Conservation (phyloP, 2,797 vertebrate species). For the Pangasius djambal region DNA sequence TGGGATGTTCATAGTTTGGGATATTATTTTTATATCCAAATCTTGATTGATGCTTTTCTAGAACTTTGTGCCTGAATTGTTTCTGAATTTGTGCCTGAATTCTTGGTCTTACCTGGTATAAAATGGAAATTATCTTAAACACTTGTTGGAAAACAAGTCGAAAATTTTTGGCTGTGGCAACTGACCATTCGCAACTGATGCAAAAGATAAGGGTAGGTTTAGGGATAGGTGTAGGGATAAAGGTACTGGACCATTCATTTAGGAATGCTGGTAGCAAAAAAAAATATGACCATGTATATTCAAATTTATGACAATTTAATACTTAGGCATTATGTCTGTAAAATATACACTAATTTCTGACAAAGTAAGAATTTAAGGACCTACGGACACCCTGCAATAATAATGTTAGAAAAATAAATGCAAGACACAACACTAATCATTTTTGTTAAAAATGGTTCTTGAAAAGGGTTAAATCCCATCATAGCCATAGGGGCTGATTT, state of each 20-base stretch:
- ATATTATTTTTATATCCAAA: not conserved
- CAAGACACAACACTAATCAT: conserved; percentile 7
- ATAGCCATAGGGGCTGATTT: conserved; percentile 29
- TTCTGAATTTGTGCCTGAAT: not conserved
- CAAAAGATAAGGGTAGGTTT: not conserved
- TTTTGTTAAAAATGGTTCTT: not conserved
- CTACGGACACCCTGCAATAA: conserved; percentile 4
- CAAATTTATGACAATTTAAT: not conserved
- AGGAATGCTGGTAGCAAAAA: not conserved
- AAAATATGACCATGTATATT: not conserved
- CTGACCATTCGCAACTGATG: not conserved
- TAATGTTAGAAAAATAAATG: not conserved
- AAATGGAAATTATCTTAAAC: not conserved
- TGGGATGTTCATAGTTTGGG: not conserved
- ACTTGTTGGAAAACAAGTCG: not conserved
- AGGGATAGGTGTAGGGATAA: not conserved
- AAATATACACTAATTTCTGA: not conserved
- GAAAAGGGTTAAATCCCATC: conserved; percentile 14
- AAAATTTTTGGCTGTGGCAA: not conserved
- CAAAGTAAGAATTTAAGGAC: not conserved
- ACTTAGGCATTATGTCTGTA: not conserved
- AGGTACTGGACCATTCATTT: not conserved
- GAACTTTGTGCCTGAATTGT: not conserved
- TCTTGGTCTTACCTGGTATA: not conserved
- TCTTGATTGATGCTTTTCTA: not conserved